These are phyloP conservation scores for Pantherophis alleghaniensis DNA, from an alignment of 2,797 vertebrate species.

Conservation along the genomic window DNA sequence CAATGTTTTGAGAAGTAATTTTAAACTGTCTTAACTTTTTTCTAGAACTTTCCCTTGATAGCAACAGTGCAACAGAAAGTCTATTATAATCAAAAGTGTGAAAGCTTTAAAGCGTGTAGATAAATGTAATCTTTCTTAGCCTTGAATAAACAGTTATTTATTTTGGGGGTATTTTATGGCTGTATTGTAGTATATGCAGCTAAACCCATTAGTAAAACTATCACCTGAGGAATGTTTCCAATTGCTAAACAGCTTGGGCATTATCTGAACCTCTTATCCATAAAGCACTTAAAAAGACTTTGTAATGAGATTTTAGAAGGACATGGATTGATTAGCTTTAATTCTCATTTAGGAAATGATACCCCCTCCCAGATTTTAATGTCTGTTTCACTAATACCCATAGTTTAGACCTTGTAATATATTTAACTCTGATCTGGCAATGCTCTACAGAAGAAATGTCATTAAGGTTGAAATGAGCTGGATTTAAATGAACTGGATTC, in stretches of 20 bases:
- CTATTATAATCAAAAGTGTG: not conserved
- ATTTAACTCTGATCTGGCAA: conserved; percentile 37
- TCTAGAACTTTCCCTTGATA: not conserved
- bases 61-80: not conserved
- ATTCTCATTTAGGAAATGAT: conserved; percentile 50
- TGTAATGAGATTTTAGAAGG: conserved; percentile 60
- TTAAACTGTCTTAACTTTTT: not conserved
- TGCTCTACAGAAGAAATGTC: conserved; percentile 27
- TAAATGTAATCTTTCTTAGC: not conserved
- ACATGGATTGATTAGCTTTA: conserved; percentile 60
- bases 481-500: conserved; percentile 26
- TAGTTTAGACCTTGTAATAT: conserved; percentile 40
- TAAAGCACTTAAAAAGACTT: conserved; percentile 57
- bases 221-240: conserved; percentile 48
- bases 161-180: conserved; percentile 18
- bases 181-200: not conserved
- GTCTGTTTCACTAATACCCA: conserved; percentile 41
- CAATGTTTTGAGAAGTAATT: not conserved
- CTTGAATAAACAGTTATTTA: conserved; percentile 28
- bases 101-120: not conserved
- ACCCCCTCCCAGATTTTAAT: conserved; percentile 49
- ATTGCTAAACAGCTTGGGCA: conserved; percentile 51
- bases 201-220: conserved; percentile 48
- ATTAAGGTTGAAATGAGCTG: conserved; percentile 33
- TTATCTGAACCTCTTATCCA: conserved; percentile 48